These are phyloP conservation scores for Anaspis maculata DNA, from an alignment of 2,888 invertebrate genomes.

Conservation along the genomic window DNA sequence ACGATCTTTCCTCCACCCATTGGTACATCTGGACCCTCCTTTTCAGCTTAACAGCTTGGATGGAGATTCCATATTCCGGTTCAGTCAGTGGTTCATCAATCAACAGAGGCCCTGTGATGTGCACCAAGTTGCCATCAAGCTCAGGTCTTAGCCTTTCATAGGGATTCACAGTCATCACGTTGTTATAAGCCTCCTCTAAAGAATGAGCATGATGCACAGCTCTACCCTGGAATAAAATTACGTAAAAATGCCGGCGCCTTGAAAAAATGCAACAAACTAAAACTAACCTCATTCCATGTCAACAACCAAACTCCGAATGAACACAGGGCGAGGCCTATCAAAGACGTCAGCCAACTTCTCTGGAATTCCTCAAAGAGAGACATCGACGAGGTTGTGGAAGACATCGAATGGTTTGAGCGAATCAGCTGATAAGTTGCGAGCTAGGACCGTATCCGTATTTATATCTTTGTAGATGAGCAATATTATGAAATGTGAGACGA, in stretches of 20 bases:
- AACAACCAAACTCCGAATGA: slow-evolving; percentile 60
- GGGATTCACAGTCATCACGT: slow-evolving; percentile 46
- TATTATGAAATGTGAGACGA: too few species aligned
- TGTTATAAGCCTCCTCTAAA: slow-evolving; percentile 67
- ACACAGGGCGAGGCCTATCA: slow-evolving; percentile 60
- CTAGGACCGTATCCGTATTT: too few species aligned
- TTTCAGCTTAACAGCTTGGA: slow-evolving; percentile 75
- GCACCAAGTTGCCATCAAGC: slow-evolving; percentile 68
- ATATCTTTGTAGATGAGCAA: not conserved
- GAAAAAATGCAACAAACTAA: not conserved
- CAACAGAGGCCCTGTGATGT: slow-evolving; percentile 64
- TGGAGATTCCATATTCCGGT: slow-evolving; percentile 76
- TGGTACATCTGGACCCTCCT: slow-evolving; percentile 89
- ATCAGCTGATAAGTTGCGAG: too few species aligned
- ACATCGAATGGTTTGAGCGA: slow-evolving; percentile 17
- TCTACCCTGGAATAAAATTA: slow-evolving; percentile 50
- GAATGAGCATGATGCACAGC: slow-evolving; percentile 73
- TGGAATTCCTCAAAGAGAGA: slow-evolving; percentile 49
- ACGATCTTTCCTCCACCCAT: slow-evolving; percentile 77
- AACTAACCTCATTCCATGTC: slow-evolving; percentile 78
- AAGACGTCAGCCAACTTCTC: slow-evolving; percentile 63
- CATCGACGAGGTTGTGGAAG: slow-evolving; percentile 7
- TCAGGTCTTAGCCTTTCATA: slow-evolving; percentile 45
- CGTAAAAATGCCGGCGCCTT: slow-evolving; percentile 4
- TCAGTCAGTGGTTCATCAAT: slow-evolving; percentile 78